A percentile compares a stretch with the other conserved stretches of the same genome.
Conservation (phyloP, 1,140 invertebrate genomes). For the Aradophagus sp. region DNA sequence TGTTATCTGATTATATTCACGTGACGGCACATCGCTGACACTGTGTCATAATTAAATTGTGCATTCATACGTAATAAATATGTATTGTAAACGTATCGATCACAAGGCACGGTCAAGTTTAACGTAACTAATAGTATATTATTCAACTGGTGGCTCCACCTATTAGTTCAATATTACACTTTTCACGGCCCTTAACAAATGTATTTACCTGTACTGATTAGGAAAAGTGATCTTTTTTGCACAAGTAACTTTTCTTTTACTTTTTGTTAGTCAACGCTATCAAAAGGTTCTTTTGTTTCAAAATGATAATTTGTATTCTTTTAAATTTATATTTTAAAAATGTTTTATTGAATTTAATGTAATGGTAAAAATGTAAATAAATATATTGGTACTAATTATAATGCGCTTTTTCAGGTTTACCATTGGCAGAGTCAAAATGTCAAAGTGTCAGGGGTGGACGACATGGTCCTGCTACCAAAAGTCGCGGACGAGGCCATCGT, state of each 20-base stretch:
- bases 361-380: background rate
- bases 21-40: conserved; percentile 12
- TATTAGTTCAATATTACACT: too few species aligned
- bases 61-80: conserved; percentile 15
- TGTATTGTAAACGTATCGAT: conserved; percentile 13
- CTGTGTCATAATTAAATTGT: conserved; percentile 37
- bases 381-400: background rate
- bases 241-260: too few species aligned
- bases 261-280: too few species aligned
- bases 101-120: conserved; percentile 16
- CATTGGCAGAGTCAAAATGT: conserved; percentile 87
- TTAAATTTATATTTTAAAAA: too few species aligned
- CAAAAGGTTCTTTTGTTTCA: too few species aligned
- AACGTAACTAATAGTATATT: background rate
- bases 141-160: too few species aligned
- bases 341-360: background rate
- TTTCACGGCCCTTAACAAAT: too few species aligned
- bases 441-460: conserved; percentile 84
- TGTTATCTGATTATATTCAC: conserved; percentile 8
- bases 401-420: conserved; percentile 77
- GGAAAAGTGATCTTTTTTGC: too few species aligned
- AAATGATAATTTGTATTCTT: too few species aligned
- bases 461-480: conserved; percentile 87
- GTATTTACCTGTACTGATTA: too few species aligned
- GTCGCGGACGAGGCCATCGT: conserved; percentile 83